Evolutionary conservation across 2,797 vertebrate species (phyloP), one percentile per base, ranked within the genome.

Genomic region (Acipenser ruthenus): DNA sequence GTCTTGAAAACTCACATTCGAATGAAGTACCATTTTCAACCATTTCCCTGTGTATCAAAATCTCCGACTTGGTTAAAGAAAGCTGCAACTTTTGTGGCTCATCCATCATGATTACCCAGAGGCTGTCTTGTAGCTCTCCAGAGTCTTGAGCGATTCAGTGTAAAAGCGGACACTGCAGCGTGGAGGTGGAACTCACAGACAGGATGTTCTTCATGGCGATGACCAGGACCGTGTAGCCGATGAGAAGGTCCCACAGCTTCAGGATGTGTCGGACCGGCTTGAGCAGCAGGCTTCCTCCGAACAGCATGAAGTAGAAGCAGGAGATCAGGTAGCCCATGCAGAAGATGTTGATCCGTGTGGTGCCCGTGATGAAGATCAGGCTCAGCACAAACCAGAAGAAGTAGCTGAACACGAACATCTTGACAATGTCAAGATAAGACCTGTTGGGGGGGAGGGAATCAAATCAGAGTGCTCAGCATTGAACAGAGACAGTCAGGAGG

Each of bases 311-410:
- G 74, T 90, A 88, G 77, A 92, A 91, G 63, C 89, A 92, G 72
- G 89, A 86, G 67, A 84, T 73, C 76, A 92, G 80, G 78, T 90
- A 90, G 18, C 89, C 86, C 60, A 90, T 69, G 23, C 89, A 91
- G 71, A 88, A 83, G 72, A 91, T 78, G 68, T 80, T 90, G 73
- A 91, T 87, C 13, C 83, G 73, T 0, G 86, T 88, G 1, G 82
- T 92, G 58, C 89, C 91, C 0, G 79, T 89, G 79, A 92, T 87
- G 75, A 93, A 94, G 75, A 91, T 88, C 67, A 91, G 84, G 64
- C 90, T 91, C 9, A 93, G 81, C 69, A 89, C 87, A 76, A 90
- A 77, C 90, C 90, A 91, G 82, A 94, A 92, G 76, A 87, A 88
- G 68, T 87, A 89, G 70, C 77, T 81, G 78, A 90, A 93, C 10